phyloP scores from a whole-genome alignment of 1,140 invertebrate species.

The Megalonaias nervosa region DNA sequence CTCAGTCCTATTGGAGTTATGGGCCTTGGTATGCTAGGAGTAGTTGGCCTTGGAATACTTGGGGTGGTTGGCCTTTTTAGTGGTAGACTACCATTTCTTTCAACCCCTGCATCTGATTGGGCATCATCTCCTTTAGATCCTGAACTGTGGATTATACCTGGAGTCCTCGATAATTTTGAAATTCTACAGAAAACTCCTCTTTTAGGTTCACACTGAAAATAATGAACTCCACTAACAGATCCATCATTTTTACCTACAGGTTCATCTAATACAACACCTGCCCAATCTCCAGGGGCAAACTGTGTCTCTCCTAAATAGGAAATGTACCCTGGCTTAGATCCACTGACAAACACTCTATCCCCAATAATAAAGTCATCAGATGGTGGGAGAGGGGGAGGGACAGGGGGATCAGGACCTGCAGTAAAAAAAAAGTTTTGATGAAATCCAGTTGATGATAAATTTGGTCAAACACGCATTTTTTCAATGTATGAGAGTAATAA shows the following conservation, averaged over 20 bases:
- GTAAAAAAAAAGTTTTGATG: too few species aligned
- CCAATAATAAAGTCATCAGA: conserved; percentile 92
- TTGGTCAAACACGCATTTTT: too few species aligned
- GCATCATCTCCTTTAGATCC: conserved; percentile 38
- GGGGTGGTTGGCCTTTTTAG: conserved; percentile 38
- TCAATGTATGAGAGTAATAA: too few species aligned
- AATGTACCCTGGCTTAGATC: conserved; percentile 94
- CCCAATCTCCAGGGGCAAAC: conserved; percentile 71
- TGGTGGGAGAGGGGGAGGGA: conserved; percentile 33
- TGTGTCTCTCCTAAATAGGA: conserved; percentile 97
- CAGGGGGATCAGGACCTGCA: too few species aligned
- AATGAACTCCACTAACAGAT: conserved; percentile 69
- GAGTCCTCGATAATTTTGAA: conserved; percentile 86
- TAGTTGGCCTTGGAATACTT: conserved; percentile 15
- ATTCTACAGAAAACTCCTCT: conserved; percentile 94
- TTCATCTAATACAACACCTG: conserved; percentile 70
- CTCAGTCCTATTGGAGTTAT: conserved; percentile 2
- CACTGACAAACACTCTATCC: conserved; percentile 95
- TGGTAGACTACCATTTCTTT: conserved; percentile 20
- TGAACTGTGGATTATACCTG: conserved; percentile 68
- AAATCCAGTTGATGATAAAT: too few species aligned
- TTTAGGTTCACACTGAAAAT: conserved; percentile 90
- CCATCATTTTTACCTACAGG: conserved; percentile 74
- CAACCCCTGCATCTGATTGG: conserved; percentile 24
- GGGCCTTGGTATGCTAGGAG: conserved; percentile 3